Evolutionary conservation across 2,113 vertebrate species (phyloP).

Genomic region (Irena cyanogastra): DNA sequence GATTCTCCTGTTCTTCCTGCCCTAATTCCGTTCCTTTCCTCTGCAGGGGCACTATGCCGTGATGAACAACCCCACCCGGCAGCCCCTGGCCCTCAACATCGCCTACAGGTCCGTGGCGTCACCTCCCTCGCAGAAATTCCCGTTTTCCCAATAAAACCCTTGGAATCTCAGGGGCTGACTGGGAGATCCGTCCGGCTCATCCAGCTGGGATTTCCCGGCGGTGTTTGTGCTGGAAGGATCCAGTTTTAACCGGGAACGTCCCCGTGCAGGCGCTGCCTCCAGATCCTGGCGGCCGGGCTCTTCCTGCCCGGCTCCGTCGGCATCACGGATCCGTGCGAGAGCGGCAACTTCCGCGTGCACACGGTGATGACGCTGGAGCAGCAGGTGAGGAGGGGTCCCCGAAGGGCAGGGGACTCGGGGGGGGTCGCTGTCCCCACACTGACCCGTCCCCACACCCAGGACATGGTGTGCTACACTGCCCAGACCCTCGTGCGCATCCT

Average conservation of each 20-base stretch:
- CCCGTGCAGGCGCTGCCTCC: conserved; percentile 85
- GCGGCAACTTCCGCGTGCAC: conserved; percentile 94
- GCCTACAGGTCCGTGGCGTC: conserved; percentile 83
- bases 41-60: conserved; percentile 91
- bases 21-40: rapidly evolving
- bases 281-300: conserved; percentile 93
- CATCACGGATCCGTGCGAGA: conserved; percentile 96
- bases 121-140: rapidly evolving
- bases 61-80: conserved; percentile 96
- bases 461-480: conserved; percentile 95
- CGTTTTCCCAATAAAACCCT: rapidly evolving
- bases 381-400: conserved; percentile 75
- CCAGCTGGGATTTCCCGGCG: rapidly evolving
- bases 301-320: conserved; percentile 94
- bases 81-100: conserved; percentile 91
- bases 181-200: rapidly evolving
- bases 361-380: conserved; percentile 98
- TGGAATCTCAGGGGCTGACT: rapidly evolving
- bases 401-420: rapidly evolving
- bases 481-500: conserved; percentile 95
- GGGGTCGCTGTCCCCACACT: rapidly evolving
- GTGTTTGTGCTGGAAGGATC: rapidly evolving
- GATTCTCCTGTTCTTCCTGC: not conserved
- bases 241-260: rapidly evolving
- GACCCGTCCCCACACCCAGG: conserved; percentile 56